These are phyloP conservation scores for human DNA, from an alignment of 2,113 vertebrate genomes.

Conservation along the genomic window DNA sequence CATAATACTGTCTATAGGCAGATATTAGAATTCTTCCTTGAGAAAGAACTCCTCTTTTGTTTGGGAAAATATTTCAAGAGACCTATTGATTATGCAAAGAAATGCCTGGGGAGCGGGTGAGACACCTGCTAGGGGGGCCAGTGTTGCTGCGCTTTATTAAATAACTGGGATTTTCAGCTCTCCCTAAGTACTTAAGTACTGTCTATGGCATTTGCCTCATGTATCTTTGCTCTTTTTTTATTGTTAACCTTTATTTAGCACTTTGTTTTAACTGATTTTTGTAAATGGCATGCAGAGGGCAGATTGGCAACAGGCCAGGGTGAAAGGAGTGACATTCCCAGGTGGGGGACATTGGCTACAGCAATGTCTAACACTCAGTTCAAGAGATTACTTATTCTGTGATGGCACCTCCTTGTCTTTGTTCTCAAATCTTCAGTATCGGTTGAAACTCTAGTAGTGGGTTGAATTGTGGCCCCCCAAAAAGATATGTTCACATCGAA, in stretches of 20 bases:
- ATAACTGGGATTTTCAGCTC: background rate
- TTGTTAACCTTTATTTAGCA: background rate
- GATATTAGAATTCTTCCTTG: background rate
- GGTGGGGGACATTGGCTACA: background rate
- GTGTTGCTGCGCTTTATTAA: background rate
- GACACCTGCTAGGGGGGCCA: background rate
- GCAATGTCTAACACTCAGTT: background rate
- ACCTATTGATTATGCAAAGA: background rate
- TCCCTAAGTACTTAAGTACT: background rate
- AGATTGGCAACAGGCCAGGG: background rate
- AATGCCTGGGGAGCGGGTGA: background rate
- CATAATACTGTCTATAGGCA: background rate
- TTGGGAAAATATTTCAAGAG: conserved; percentile 31
- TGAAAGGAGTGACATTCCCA: too few species aligned
- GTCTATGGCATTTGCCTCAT: background rate
- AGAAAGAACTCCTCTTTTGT: background rate
- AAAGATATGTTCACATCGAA: background rate
- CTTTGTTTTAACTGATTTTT: background rate
- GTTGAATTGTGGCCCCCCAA: too few species aligned
- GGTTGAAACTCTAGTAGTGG: background rate
- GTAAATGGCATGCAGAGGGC: background rate
- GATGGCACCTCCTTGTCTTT: background rate
- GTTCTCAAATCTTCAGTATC: background rate
- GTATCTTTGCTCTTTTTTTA: background rate
- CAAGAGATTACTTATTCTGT: background rate